Conservation (phyloP, 1,140 invertebrate species). For the Sinella curviseta region DNA sequence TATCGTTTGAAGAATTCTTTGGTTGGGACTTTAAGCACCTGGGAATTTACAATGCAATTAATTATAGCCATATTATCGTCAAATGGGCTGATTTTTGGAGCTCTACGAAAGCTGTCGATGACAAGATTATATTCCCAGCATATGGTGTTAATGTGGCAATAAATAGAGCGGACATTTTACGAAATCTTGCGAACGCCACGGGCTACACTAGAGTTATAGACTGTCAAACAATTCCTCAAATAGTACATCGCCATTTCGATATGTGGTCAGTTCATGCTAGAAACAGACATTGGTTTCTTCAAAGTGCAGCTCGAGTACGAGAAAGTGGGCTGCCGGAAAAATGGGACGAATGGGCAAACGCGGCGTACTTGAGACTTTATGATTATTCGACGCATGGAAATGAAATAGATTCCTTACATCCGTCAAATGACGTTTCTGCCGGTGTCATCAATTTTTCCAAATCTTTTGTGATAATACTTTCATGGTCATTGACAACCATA, state of each 20-base stretch:
- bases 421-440: no score
- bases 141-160: background rate
- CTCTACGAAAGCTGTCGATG: background rate
- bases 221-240: background rate
- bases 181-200: background rate
- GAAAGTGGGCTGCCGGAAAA: background rate
- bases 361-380: background rate
- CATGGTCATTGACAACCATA: no score
- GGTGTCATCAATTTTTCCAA: no score
- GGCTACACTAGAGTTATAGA: background rate
- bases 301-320: background rate
- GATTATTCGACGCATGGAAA: no score
- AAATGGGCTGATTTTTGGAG: background rate
- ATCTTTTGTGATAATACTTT: no score
- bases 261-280: background rate
- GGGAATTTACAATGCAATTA: background rate
- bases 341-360: background rate
- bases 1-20: background rate
- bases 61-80: background rate
- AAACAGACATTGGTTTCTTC: background rate
- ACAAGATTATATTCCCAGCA: background rate
- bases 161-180: background rate
- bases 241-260: background rate
- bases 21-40: background rate
- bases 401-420: no score